These are phyloP conservation scores for Hydra vulgaris DNA, from an alignment of 30 jellyfish, hydroid and myxozoan species.

Conservation along the genomic window DNA sequence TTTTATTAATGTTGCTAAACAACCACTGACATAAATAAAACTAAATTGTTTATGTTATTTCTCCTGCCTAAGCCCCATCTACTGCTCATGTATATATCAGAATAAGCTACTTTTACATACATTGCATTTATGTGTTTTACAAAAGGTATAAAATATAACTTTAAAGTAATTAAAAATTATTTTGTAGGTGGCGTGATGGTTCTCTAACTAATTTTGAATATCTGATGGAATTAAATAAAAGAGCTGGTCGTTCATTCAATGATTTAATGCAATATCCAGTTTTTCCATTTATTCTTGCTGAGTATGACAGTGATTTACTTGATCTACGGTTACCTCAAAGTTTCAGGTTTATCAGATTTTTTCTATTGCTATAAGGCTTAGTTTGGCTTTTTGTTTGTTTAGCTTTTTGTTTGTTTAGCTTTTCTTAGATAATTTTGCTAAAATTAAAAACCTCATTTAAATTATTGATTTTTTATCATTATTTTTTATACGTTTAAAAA, in stretches of 20 bases:
- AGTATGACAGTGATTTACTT: conserved; percentile 45
- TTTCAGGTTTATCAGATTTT: conserved; percentile 33
- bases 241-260: conserved; percentile 96
- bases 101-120: neutral
- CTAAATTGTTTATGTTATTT: too few species aligned
- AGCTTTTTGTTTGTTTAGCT: neutral
- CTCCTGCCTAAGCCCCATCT: too few species aligned
- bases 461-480: too few species aligned
- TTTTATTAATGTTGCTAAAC: too few species aligned
- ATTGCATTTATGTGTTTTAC: neutral
- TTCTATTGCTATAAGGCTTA: too few species aligned
- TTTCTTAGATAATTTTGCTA: neutral
- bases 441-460: neutral
- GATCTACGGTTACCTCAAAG: conserved; percentile 55
- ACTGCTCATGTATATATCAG: too few species aligned
- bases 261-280: conserved; percentile 97
- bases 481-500: too few species aligned
- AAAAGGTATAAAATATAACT: too few species aligned
- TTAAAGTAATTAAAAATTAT: too few species aligned
- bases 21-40: too few species aligned
- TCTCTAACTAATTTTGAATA: conserved; percentile 71
- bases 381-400: neutral
- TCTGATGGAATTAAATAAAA: conserved; percentile 81
- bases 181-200: conserved; percentile 88
- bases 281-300: conserved; percentile 86